phyloP scores from a whole-genome alignment of 2,888 invertebrate genomes.

The Erannis defoliaria region DNA sequence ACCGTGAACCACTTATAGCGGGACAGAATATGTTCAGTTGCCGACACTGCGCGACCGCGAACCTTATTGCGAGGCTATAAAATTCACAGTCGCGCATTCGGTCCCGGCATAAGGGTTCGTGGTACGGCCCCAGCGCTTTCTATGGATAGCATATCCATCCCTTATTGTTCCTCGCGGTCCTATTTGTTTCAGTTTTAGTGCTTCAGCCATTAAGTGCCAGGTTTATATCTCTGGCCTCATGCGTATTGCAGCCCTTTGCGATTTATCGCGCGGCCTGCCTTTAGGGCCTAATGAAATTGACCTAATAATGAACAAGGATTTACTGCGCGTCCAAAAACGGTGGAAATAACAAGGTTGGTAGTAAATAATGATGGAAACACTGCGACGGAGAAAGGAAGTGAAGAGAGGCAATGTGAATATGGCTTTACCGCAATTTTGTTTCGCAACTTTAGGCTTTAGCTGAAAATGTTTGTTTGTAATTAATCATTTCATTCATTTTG shows the following conservation, averaged over 20 bases:
- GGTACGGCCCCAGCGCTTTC: too few relatives aligned
- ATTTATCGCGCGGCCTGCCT: conserved; percentile 31
- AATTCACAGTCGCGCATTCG: too few relatives aligned
- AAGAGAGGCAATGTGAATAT: background rate
- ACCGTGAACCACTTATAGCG: too few relatives aligned
- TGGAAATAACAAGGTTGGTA: conserved; percentile 4
- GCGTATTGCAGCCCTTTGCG: conserved; percentile 29
- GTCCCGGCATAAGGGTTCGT: too few relatives aligned
- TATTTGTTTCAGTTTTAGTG: conserved; percentile 56
- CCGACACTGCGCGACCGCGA: too few relatives aligned
- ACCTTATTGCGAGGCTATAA: too few relatives aligned
- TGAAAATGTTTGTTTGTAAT: too few relatives aligned
- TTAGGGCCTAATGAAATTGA: conserved; percentile 36
- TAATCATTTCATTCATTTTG: too few relatives aligned
- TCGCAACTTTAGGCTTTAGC: too few relatives aligned
- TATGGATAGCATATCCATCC: conserved; percentile 40
- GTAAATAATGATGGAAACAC: background rate
- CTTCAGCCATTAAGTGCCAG: conserved; percentile 48
- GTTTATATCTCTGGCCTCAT: conserved; percentile 29
- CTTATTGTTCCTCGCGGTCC: conserved; percentile 1
- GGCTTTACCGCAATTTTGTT: too few relatives aligned
- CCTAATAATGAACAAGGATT: conserved; percentile 17
- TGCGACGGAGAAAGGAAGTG: background rate
- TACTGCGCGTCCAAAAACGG: conserved; percentile 6
- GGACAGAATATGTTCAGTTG: too few relatives aligned